These are phyloP conservation scores for Pseudopipra pipra DNA, from an alignment of 2,113 vertebrate species.

Conservation along the genomic window DNA sequence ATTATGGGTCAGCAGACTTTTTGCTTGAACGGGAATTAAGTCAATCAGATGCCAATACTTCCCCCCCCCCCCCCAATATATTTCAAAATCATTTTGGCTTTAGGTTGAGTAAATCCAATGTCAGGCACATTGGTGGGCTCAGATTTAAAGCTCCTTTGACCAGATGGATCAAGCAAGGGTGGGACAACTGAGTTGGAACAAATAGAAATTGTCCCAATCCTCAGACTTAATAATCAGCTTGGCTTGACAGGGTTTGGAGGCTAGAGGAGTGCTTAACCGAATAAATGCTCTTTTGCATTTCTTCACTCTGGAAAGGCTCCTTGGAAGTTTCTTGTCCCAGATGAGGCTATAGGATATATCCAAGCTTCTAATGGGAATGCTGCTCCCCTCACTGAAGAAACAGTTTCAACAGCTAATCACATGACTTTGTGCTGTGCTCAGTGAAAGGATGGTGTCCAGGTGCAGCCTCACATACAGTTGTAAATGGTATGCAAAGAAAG, in stretches of 20 bases:
- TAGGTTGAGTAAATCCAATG: neutral
- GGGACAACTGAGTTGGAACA: conserved; percentile 14
- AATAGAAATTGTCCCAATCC: neutral
- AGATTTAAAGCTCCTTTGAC: conserved; percentile 15
- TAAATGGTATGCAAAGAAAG: neutral
- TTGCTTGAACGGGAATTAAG: neutral
- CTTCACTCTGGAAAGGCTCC: neutral
- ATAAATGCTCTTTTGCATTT: neutral
- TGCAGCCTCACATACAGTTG: neutral
- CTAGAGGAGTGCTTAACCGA: neutral
- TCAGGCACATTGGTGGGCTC: neutral
- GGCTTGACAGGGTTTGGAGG: neutral
- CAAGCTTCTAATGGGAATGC: accelerated
- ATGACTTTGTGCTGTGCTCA: neutral
- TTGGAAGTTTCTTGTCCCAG: neutral
- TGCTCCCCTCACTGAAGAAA: neutral
- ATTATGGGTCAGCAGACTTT: neutral
- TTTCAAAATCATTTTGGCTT: conserved; percentile 21
- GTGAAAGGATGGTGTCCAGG: neutral
- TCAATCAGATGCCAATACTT: neutral
- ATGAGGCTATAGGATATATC: neutral
- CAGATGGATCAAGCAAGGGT: neutral
- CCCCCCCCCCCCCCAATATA: neutral
- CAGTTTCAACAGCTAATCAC: neutral
- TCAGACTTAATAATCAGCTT: neutral